These are phyloP conservation scores for Athalia circularis DNA, from an alignment of 2,888 invertebrate genomes.

Conservation along the genomic window DNA sequence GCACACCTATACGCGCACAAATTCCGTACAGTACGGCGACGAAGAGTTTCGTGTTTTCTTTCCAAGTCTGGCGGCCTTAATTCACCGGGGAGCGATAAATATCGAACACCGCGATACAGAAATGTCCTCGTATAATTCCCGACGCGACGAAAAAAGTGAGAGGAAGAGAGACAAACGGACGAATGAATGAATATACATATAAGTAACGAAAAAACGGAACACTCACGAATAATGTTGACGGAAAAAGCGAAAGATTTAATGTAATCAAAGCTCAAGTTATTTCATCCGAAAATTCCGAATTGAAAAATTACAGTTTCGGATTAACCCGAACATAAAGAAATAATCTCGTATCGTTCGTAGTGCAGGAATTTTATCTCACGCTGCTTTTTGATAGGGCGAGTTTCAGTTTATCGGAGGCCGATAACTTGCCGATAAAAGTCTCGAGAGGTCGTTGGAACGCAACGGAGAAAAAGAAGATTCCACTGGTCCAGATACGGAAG, in stretches of 20 bases:
- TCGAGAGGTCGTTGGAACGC: background rate
- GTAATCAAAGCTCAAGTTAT: too few relatives aligned
- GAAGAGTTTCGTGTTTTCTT: constrained; percentile 18
- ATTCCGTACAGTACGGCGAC: background rate
- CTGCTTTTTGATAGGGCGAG: background rate
- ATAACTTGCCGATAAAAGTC: constrained; percentile 23
- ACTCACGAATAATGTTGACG: too few relatives aligned
- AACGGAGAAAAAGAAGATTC: constrained; percentile 4
- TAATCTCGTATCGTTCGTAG: background rate
- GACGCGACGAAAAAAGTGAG: background rate
- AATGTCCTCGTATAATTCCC: background rate
- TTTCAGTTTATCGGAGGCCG: background rate
- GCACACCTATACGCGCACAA: too few relatives aligned
- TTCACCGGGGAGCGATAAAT: constrained; percentile 29
- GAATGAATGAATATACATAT: background rate
- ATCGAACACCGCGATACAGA: background rate
- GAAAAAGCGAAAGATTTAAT: too few relatives aligned
- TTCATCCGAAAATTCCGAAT: too few relatives aligned
- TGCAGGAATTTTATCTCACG: background rate
- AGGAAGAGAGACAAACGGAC: background rate
- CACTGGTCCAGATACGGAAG: background rate
- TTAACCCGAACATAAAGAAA: too few relatives aligned
- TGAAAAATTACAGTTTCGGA: too few relatives aligned
- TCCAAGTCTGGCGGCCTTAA: background rate
- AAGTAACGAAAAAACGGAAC: too few relatives aligned